These are phyloP conservation scores for Cecidostiba fungosa DNA, from an alignment of 2,888 invertebrate genomes.

Conservation along the genomic window DNA sequence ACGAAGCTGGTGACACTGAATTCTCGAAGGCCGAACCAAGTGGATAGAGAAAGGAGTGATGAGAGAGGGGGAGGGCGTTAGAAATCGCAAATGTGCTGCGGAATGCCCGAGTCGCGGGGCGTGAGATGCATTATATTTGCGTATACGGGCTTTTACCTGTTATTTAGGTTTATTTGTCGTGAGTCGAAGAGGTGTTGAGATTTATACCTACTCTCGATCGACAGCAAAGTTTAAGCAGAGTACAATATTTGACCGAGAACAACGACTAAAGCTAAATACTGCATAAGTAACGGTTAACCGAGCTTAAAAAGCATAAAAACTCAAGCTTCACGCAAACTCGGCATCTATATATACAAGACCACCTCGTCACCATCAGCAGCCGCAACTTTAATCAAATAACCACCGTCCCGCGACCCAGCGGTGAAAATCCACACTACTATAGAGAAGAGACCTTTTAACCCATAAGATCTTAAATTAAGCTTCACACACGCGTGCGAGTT, in stretches of 20 bases:
- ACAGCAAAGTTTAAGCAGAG: too few relatives aligned
- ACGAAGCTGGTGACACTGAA: constrained; percentile 44
- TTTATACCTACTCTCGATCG: too few relatives aligned
- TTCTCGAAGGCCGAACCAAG: constrained; percentile 29
- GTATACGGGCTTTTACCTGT: background rate
- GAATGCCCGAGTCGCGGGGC: background rate
- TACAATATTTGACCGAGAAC: too few relatives aligned
- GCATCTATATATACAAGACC: too few relatives aligned
- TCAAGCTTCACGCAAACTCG: too few relatives aligned
- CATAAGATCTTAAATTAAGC: constrained; percentile 59
- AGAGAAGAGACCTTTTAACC: constrained; percentile 49
- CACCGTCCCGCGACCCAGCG: constrained; percentile 15
- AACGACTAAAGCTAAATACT: background rate
- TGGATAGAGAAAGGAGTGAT: background rate
- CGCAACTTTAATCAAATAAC: background rate
- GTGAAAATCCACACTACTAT: constrained; percentile 23
- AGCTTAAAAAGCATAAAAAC: too few relatives aligned
- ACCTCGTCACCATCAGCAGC: background rate
- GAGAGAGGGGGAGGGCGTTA: background rate
- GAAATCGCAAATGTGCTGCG: constrained; percentile 5
- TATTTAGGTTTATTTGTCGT: too few relatives aligned
- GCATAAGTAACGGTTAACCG: background rate
- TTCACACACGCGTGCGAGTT: constrained; percentile 49
- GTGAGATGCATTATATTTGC: constrained; percentile 17
- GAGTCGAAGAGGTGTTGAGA: too few relatives aligned